A percentile compares a stretch with the other conserved stretches of the same genome.
Evolutionary conservation across 2,888 invertebrate genomes (phyloP).

Genomic region (Alloscopus bannaensis): DNA sequence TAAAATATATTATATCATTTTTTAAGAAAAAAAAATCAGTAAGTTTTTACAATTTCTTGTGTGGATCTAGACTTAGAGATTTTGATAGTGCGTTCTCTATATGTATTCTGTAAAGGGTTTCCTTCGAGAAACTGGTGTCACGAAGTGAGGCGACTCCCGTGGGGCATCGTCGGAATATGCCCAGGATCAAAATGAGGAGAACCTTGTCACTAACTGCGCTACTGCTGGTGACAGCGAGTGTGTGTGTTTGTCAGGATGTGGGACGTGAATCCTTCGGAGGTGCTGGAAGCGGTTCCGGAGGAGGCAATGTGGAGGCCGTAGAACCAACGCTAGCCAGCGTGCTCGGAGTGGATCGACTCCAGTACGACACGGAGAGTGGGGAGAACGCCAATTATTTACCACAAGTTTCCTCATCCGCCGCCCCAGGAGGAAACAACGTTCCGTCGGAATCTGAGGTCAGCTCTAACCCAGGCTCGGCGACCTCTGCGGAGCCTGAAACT

Average conservation of each 20-base stretch:
- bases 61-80: no score
- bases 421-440: slow-evolving; percentile 23
- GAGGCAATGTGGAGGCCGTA: slow-evolving; percentile 1
- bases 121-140: slow-evolving; percentile 1
- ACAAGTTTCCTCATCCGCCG: slow-evolving; percentile 50
- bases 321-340: neutral
- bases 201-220: slow-evolving; percentile 9
- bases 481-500: slow-evolving; percentile 25
- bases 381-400: slow-evolving; percentile 52
- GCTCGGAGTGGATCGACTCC: neutral
- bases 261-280: slow-evolving; percentile 36
- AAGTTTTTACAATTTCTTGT: neutral
- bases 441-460: neutral
- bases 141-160: neutral
- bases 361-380: slow-evolving; percentile 12
- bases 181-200: slow-evolving; percentile 63
- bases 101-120: neutral
- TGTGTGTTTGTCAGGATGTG: slow-evolving; percentile 51
- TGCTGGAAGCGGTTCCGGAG: slow-evolving; percentile 12
- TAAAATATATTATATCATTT: neutral
- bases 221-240: slow-evolving; percentile 28
- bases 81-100: neutral
- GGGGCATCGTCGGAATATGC: slow-evolving; percentile 61
- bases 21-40: neutral
- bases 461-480: slow-evolving; percentile 23